Evolutionary conservation across 2,888 invertebrate genomes (phyloP).

Genomic region (Mythimna vitellina): DNA sequence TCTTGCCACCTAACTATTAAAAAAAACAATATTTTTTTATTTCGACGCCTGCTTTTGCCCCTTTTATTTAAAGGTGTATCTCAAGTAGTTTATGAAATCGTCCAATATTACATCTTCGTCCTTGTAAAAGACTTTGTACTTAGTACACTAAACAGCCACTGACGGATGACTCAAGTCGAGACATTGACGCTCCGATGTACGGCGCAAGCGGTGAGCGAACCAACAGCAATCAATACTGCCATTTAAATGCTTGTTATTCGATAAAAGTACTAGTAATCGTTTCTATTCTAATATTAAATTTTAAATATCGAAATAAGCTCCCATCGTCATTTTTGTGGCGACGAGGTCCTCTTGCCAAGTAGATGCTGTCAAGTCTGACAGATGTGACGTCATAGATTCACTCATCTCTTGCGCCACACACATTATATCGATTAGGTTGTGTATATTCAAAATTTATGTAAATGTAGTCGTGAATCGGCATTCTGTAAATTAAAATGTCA

Average conservation of each 20-base stretch:
- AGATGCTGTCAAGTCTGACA: constrained; percentile 52
- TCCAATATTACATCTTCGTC: constrained; percentile 90
- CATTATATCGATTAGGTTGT: constrained; percentile 83
- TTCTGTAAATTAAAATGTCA: constrained; percentile 79
- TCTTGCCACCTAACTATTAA: constrained; percentile 85
- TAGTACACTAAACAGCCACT: constrained; percentile 82
- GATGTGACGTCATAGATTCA: constrained; percentile 60
- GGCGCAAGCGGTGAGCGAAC: constrained; percentile 73
- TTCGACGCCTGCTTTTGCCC: constrained; percentile 77
- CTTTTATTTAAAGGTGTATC: constrained; percentile 68
- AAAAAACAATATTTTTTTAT: constrained; percentile 69
- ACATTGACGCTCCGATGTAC: constrained; percentile 65
- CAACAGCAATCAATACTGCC: constrained; percentile 60
- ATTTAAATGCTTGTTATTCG: constrained; percentile 60
- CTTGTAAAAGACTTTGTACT: constrained; percentile 89
- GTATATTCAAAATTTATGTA: constrained; percentile 77
- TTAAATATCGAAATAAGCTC: constrained; percentile 51
- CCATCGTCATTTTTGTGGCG: constrained; percentile 63
- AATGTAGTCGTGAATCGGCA: constrained; percentile 78
- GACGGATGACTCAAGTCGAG: constrained; percentile 74
- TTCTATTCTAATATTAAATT: constrained; percentile 60
- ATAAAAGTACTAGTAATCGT: constrained; percentile 53
- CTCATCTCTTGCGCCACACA: constrained; percentile 76
- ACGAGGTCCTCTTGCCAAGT: constrained; percentile 46
- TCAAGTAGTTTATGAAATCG: constrained; percentile 83